Evolutionary conservation across 2,113 vertebrate species (phyloP).

Genomic region (Aleadryas rufinucha): DNA sequence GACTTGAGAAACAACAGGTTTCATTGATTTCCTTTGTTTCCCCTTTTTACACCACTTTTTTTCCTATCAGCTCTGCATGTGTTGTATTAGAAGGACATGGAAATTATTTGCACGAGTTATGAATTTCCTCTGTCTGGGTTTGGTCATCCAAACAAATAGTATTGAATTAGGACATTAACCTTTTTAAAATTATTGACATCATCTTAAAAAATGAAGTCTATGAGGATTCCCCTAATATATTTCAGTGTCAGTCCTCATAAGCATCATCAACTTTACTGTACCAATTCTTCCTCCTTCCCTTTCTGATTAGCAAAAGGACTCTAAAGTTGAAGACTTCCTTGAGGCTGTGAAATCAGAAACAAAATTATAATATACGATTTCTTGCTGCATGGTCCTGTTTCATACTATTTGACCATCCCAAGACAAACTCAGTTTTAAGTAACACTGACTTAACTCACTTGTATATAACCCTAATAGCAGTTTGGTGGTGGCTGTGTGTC

Average conservation of each 20-base stretch:
- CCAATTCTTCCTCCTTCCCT: background rate
- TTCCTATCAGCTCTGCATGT: background rate
- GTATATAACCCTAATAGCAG: background rate
- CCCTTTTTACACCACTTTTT: background rate
- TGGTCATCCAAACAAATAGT: background rate
- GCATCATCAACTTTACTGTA: background rate
- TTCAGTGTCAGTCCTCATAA: background rate
- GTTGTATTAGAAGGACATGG: background rate
- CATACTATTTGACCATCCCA: background rate
- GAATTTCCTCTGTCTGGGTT: background rate
- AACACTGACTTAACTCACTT: background rate
- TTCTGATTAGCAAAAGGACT: background rate
- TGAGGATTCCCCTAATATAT: background rate
- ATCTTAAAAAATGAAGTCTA: background rate
- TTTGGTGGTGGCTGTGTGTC: background rate
- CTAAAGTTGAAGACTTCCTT: background rate
- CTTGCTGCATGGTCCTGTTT: background rate
- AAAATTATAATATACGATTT: background rate
- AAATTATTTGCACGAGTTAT: background rate
- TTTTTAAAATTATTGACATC: background rate
- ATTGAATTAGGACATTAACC: background rate
- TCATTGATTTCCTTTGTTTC: background rate
- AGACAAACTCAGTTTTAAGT: background rate
- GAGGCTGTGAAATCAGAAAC: background rate
- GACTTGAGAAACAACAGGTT: slow-evolving; percentile 54